Percentiles rank a stretch among this genome's conserved stretches.
Conservation (phyloP, 2,113 vertebrate species). For the Phylloscopus trochilus region DNA sequence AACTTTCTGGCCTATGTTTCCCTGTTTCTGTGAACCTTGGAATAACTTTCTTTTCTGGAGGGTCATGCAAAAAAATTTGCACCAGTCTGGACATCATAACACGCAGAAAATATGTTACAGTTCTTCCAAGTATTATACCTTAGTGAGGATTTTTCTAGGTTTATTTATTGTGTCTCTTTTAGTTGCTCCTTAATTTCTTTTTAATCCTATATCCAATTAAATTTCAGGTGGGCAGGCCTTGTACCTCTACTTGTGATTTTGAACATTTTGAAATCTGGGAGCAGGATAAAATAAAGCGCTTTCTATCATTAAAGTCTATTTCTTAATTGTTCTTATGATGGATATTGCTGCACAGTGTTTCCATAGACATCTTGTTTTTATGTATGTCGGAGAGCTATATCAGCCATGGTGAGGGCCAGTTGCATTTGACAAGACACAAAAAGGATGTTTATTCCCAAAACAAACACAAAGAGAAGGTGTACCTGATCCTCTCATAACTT, state of each 20-base stretch:
- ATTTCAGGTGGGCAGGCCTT: background rate
- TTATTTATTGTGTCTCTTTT: background rate
- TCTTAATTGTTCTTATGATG: background rate
- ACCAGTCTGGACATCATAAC: background rate
- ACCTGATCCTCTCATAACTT: background rate
- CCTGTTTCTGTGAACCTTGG: background rate
- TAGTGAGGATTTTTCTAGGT: background rate
- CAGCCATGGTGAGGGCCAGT: background rate
- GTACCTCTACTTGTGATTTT: background rate
- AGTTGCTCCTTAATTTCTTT: background rate
- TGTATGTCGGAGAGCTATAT: accelerated
- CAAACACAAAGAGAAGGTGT: background rate
- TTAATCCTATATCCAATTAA: background rate
- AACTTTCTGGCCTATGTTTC: background rate
- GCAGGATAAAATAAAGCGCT: background rate
- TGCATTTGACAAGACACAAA: background rate
- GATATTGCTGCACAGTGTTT: background rate
- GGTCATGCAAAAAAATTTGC: background rate
- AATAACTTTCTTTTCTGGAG: background rate
- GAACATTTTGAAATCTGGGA: background rate
- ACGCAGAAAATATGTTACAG: background rate
- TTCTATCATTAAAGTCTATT: background rate
- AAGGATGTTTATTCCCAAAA: background rate
- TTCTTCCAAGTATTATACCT: background rate
- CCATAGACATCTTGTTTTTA: background rate